These are phyloP conservation scores for Horisme vitalbata DNA, from an alignment of 2,888 invertebrate genomes.

Conservation along the genomic window DNA sequence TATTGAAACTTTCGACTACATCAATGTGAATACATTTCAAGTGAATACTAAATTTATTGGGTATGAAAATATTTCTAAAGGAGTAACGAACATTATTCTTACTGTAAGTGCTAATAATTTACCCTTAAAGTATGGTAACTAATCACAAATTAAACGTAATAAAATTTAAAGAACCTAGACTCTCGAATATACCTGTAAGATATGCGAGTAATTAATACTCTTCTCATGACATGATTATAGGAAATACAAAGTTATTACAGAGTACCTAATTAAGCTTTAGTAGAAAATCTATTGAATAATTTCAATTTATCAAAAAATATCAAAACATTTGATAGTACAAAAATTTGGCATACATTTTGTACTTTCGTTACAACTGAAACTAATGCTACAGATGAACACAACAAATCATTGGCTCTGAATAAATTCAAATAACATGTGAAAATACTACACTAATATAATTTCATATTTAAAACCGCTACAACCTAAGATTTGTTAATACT, in stretches of 20 bases:
- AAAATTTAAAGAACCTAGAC: conserved; percentile 37
- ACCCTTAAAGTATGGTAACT: conserved; percentile 31
- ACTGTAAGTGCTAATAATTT: conserved; percentile 36
- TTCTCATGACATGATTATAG: no score
- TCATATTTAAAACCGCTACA: conserved; percentile 15
- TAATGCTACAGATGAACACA: conserved; percentile 45
- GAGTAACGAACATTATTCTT: conserved; percentile 57
- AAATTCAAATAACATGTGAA: conserved; percentile 15
- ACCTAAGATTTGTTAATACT: conserved; percentile 29
- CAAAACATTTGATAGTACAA: conserved; percentile 36
- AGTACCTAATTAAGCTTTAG: conserved; percentile 5
- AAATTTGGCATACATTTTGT: conserved; percentile 66
- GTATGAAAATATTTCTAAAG: conserved; percentile 64
- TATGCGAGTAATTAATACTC: conserved; percentile 55
- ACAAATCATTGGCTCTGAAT: conserved; percentile 42
- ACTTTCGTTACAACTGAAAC: conserved; percentile 41
- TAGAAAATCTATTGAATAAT: conserved; percentile 18
- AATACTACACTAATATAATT: conserved; percentile 11
- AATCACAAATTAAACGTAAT: conserved; percentile 37
- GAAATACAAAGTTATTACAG: neutral
- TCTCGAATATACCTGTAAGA: conserved; percentile 43
- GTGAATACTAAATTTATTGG: conserved; percentile 80
- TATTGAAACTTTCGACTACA: conserved; percentile 63
- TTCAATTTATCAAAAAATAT: conserved; percentile 7
- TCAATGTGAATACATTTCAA: conserved; percentile 51